Base-by-base conservation (phyloP, 2,888 invertebrate genomes). In the Vanessa cardui region DNA sequence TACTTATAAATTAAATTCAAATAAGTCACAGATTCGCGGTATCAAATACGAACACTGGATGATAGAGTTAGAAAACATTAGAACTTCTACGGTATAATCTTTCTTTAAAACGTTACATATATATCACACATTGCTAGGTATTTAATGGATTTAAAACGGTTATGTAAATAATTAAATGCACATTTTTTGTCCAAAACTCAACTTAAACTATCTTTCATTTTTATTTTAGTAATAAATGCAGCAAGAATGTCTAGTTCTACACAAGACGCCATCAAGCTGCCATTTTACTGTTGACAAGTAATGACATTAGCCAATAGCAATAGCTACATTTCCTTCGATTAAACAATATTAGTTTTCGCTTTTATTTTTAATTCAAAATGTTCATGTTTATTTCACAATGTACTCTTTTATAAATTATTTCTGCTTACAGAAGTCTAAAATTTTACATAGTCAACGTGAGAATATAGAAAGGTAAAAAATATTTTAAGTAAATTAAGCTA, bases 51-150 rank as follows among this genome's bases (percentile, higher is more conserved):
- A 59, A 58, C 39, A 60, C 56, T 61, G 47, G 66, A 46, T 64
- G 77, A 84, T 86, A 84, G 86, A 89, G 80, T 80, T 89, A 89
- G 79, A 87, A 89, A 89, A 84, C 85, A 82, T 80, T 89, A 90
- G 89, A 90, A 83, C 82, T 86, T 78, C 87, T 85, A 69, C 62
- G 60, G 45, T 15, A 50, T 21, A 18, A 50, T 59, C 15, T 12
- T 15, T 47, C 49, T 39, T 44, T 5, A 67, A 69, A 63, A 62
- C 39, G 50, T 50, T 26, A 39, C 39, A 49, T 45, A 64, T 56
- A 50, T 33, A 21, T n/a, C 7, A 56, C 12, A 39, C 62, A 58
- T 50, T 20, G 60, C 33, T 21, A 2, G 21, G n/a, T 20, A 60
- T 56, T 62, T 44, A 15, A 58, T 54, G 21, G 26, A 6, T 50